Base-by-base conservation (phyloP, 2,888 invertebrate genomes). In the Oscheius sp. region DNA sequence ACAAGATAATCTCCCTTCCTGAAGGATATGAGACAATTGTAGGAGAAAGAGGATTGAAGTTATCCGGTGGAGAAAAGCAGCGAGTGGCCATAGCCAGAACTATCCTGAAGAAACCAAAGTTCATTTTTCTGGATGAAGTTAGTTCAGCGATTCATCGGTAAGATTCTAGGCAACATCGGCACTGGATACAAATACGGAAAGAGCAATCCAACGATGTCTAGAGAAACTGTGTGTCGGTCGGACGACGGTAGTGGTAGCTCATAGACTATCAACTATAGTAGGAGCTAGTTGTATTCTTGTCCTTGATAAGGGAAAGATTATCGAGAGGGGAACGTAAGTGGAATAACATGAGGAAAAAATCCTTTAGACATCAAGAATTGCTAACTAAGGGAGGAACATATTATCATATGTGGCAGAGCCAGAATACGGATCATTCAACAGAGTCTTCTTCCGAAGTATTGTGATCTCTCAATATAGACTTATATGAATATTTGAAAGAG, bases 41-140 rank as follows among this genome's bases (percentile, higher is more conserved):
- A 22, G 97, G 97, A 5, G 97, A 97, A 88, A 89, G 97, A 85
- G 97, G 97, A 4, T 88, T 97, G 68, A 91, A 95, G 73, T 89
- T 97, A 70, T 95, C 95, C 86, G 97, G 97, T 1, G 97, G 97
- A 1, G 97, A 97, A 87, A 97, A 98, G 85, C 97, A 98, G 87
- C 90, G 96, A 76, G 94, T 97, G 67, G 97, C 96, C 0, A 97
- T 97, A 74, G 97, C 97, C 0, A 89, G 97, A 73, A 96, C 96
- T 0, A 90, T 98, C 26, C 89, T 98, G 26, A 97, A 97, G 87
- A 90, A 93, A 2, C 96, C 96, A 0, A 90, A 91, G 38, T 92
- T 96, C 71, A 93, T 97, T 9, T 88, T 97, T 2, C 88, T 97
- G 8, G 97, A 97, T 87, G 97, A 97, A 88, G 96, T 88, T 66